phyloP scores from a whole-genome alignment of 2,797 vertebrate species.

The Chanos chanos region DNA sequence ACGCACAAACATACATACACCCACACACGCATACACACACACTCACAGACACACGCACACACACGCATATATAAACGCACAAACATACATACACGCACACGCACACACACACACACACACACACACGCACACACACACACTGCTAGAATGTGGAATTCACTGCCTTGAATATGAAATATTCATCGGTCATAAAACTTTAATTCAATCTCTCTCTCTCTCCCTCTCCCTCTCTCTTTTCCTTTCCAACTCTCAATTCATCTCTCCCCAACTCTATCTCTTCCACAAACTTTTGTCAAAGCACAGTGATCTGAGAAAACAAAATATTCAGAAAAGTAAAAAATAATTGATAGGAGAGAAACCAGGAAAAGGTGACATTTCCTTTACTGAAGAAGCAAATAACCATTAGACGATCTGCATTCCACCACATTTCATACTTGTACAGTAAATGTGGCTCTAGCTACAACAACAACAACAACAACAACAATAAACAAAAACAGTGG shows the following conservation, averaged over 20 bases:
- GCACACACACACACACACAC: slow-evolving; percentile 40
- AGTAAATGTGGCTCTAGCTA: slow-evolving; percentile 6
- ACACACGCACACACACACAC: slow-evolving; percentile 42
- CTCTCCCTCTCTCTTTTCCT: background rate
- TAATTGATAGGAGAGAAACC: slow-evolving; percentile 26
- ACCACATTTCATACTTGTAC: slow-evolving; percentile 23
- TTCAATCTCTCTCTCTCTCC: slow-evolving; percentile 68
- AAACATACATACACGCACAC: slow-evolving; percentile 8
- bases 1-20: slow-evolving; percentile 8
- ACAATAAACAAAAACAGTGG: no score
- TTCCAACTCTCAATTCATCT: background rate
- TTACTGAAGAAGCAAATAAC: no score
- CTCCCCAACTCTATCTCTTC: background rate
- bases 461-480: background rate
- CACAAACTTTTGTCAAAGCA: slow-evolving; percentile 40
- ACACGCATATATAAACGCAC: slow-evolving; percentile 22
- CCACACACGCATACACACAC: slow-evolving; percentile 39
- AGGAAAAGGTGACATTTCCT: slow-evolving; percentile 25
- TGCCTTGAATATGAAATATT: slow-evolving; percentile 91
- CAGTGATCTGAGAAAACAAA: slow-evolving; percentile 29
- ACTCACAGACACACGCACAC: slow-evolving; percentile 31
- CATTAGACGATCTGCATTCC: slow-evolving; percentile 16
- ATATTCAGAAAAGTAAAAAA: slow-evolving; percentile 17
- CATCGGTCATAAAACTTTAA: slow-evolving; percentile 93
- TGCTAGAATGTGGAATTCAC: slow-evolving; percentile 72